Percentiles rank a stretch among this genome's conserved stretches.
Evolutionary conservation across 2,888 invertebrate genomes (phyloP).

Genomic region (Troides aeacus): DNA sequence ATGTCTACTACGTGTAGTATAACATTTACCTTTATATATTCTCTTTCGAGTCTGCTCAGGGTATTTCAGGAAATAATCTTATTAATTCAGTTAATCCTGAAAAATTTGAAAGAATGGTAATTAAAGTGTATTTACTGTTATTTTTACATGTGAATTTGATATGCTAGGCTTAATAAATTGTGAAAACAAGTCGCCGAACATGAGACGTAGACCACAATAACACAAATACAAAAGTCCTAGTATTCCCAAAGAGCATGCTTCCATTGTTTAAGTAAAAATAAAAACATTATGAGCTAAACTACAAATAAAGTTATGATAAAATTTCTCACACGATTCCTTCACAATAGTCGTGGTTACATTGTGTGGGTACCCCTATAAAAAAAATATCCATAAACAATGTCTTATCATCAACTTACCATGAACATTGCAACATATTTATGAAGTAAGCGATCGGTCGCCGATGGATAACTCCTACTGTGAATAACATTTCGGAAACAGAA

Average conservation of each 20-base stretch:
- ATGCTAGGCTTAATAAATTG: background rate
- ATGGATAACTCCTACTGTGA: slow-evolving; percentile 18
- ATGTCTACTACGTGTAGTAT: background rate
- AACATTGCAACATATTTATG: background rate
- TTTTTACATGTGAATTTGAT: background rate
- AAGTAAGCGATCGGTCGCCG: slow-evolving; percentile 10
- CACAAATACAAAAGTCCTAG: background rate
- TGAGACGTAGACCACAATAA: background rate
- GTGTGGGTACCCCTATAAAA: slow-evolving; percentile 1
- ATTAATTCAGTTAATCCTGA: background rate
- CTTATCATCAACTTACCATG: slow-evolving; percentile 20
- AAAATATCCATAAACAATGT: slow-evolving; percentile 11
- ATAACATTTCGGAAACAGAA: slow-evolving; percentile 17
- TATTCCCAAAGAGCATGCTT: background rate
- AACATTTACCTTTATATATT: background rate
- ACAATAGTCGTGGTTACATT: background rate
- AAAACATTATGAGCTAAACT: slow-evolving; percentile 2
- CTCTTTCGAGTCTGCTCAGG: background rate
- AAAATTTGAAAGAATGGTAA: background rate
- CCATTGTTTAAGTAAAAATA: background rate
- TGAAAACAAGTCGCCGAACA: background rate
- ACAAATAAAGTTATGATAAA: background rate
- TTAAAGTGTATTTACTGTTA: background rate
- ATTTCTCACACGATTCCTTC: background rate
- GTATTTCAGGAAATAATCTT: background rate